Evolutionary conservation across 2,797 vertebrate genomes (phyloP).

Genomic region (Prionace glauca): DNA sequence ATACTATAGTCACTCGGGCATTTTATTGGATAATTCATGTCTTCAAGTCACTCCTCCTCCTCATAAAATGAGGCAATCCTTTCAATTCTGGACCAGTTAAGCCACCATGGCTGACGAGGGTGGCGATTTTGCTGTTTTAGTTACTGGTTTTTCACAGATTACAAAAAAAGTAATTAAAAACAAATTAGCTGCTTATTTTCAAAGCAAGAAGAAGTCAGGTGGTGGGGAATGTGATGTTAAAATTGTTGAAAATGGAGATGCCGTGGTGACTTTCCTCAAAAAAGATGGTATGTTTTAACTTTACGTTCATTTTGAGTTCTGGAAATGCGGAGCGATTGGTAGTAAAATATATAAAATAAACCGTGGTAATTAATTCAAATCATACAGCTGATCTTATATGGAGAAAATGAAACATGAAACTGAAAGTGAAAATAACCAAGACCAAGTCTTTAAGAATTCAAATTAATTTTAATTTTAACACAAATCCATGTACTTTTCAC

Average conservation of each 20-base stretch:
- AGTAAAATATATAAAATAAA: background rate
- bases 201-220: conserved; percentile 4
- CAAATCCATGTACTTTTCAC: background rate
- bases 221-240: conserved; percentile 12
- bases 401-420: background rate
- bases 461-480: background rate
- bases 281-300: conserved; percentile 11
- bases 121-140: background rate
- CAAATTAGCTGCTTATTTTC: conserved; percentile 2
- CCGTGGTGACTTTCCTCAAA: background rate
- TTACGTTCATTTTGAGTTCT: background rate
- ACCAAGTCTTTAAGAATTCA: background rate
- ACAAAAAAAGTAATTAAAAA: background rate
- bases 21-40: background rate
- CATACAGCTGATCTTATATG: background rate
- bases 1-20: too few relatives aligned
- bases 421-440: background rate
- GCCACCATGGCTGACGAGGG: background rate
- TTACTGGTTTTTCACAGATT: conserved; percentile 8
- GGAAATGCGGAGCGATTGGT: background rate
- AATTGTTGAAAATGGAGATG: background rate
- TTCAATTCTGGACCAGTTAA: background rate
- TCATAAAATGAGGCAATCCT: background rate
- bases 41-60: background rate
- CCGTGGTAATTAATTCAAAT: background rate